Conservation (phyloP, 2,797 vertebrate genomes). For the Anniella stebbinsi region DNA sequence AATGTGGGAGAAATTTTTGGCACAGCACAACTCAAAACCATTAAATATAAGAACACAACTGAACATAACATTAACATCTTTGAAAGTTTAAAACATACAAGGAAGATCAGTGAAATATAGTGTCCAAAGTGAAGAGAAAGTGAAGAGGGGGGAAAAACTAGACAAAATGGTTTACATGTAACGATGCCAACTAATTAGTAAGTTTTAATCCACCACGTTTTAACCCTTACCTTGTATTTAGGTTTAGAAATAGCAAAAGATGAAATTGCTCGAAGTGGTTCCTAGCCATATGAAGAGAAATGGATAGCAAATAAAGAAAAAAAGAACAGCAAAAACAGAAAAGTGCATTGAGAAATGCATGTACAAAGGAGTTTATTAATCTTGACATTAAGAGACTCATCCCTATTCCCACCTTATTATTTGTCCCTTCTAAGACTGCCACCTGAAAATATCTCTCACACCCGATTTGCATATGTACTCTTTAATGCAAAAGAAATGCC, state of each 20-base stretch:
- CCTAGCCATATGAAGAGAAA: constrained; percentile 77
- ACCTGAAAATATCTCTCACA: background rate
- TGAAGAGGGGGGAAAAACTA: constrained; percentile 16
- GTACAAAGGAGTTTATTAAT: constrained; percentile 13
- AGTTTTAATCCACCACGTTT: constrained; percentile 45
- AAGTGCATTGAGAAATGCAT: constrained; percentile 53
- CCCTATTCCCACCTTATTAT: background rate
- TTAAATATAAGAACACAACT: too few relatives aligned
- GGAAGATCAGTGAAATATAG: constrained; percentile 17
- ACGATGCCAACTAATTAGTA: background rate
- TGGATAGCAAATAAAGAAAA: constrained; percentile 56
- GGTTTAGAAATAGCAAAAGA: constrained; percentile 89
- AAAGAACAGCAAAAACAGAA: constrained; percentile 57
- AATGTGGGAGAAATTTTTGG: too few relatives aligned
- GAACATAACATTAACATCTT: too few relatives aligned
- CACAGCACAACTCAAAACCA: too few relatives aligned
- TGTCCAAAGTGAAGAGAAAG: background rate
- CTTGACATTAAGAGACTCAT: background rate
- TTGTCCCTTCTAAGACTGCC: background rate
- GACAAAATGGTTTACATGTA: constrained; percentile 4
- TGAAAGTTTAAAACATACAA: background rate
- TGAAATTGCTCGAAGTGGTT: constrained; percentile 85
- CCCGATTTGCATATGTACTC: background rate
- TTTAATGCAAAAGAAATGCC: background rate
- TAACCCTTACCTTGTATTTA: constrained; percentile 80